These are phyloP conservation scores for Myotis brandtii DNA, from an alignment of 2,113 vertebrate species.

Conservation along the genomic window DNA sequence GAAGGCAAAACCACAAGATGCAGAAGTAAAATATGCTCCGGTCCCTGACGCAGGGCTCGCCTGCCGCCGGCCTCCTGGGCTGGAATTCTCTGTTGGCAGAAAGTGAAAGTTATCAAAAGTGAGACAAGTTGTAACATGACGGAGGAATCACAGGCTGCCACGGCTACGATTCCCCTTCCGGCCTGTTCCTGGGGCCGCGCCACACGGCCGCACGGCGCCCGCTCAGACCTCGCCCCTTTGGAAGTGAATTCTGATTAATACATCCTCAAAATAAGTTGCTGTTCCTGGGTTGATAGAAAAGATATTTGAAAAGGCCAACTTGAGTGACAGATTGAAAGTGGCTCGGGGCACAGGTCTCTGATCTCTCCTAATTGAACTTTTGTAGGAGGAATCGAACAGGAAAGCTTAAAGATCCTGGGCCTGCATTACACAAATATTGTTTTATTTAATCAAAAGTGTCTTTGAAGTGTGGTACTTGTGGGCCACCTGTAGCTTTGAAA, in stretches of 20 bases:
- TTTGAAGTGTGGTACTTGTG: conserved; percentile 93
- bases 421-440: conserved; percentile 87
- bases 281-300: conserved; percentile 79
- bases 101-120: conserved; percentile 71
- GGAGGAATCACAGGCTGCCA: conserved; percentile 68
- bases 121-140: conserved; percentile 72
- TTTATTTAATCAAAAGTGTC: conserved; percentile 88
- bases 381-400: conserved; percentile 88
- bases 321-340: conserved; percentile 84
- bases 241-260: conserved; percentile 81
- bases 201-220: too few species aligned
- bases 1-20: conserved; percentile 85
- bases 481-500: conserved; percentile 94
- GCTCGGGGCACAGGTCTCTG: conserved; percentile 83
- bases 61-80: conserved; percentile 41
- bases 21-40: conserved; percentile 84
- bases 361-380: conserved; percentile 93
- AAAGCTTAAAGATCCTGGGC: conserved; percentile 92
- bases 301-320: conserved; percentile 83
- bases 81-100: conserved; percentile 65
- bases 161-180: too few species aligned
- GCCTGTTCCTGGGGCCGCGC: too few species aligned
- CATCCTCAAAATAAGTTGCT: conserved; percentile 84
- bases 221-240: conserved; percentile 52
- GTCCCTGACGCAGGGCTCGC: conserved; percentile 77